Evolutionary conservation across 2,113 vertebrate species (phyloP).

Genomic region (Caranx ignobilis): DNA sequence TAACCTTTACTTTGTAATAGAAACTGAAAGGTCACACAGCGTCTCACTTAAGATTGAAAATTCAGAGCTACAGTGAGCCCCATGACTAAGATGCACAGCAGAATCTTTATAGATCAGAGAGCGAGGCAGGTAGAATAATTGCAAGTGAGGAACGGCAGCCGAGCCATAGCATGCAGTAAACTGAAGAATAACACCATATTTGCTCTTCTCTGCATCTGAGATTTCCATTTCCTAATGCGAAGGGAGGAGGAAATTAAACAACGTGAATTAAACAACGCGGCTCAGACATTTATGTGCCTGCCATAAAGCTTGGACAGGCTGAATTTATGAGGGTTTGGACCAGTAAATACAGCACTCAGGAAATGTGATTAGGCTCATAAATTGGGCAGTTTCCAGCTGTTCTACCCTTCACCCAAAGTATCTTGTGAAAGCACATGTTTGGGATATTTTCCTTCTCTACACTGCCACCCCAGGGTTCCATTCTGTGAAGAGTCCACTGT

Average conservation of each 20-base stretch:
- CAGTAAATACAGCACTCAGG: constrained; percentile 80
- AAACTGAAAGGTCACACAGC: constrained; percentile 73
- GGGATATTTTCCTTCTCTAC: constrained; percentile 30
- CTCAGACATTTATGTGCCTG: constrained; percentile 71
- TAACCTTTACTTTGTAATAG: constrained; percentile 71
- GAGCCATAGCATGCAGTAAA: constrained; percentile 23
- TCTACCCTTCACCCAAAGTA: constrained; percentile 71
- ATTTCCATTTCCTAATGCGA: constrained; percentile 78
- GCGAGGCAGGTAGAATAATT: constrained; percentile 45
- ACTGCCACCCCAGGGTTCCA: neutral
- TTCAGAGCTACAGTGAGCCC: constrained; percentile 47
- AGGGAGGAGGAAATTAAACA: constrained; percentile 76
- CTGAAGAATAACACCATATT: constrained; percentile 58
- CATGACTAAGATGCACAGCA: constrained; percentile 31
- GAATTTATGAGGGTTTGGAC: constrained; percentile 74
- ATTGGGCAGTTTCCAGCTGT: constrained; percentile 71
- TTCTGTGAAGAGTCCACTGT: neutral
- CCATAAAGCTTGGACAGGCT: constrained; percentile 70
- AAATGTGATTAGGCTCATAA: constrained; percentile 83
- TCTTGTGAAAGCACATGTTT: constrained; percentile 66
- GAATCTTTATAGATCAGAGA: constrained; percentile 44
- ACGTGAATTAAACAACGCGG: constrained; percentile 69
- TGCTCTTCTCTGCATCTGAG: constrained; percentile 64
- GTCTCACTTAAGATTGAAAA: constrained; percentile 65
- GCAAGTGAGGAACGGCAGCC: constrained; percentile 30